These are phyloP conservation scores for Cyanoderma ruficeps DNA, from an alignment of 2,113 vertebrate genomes.

Conservation along the genomic window DNA sequence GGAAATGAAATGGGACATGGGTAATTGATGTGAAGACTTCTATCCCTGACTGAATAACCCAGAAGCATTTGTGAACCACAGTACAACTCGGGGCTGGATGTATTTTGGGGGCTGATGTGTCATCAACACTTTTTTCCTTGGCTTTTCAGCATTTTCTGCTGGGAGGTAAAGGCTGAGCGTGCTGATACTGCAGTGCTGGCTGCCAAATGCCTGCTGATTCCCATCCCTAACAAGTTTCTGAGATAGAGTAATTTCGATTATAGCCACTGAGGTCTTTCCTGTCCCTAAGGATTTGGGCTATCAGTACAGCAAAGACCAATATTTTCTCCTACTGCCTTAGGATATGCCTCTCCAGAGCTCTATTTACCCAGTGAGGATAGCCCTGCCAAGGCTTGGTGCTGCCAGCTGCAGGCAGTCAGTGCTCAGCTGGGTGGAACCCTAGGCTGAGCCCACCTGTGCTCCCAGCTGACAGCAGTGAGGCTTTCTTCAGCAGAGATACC, in stretches of 20 bases:
- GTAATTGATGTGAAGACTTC: neutral
- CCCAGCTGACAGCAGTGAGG: accelerated
- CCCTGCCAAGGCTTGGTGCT: neutral
- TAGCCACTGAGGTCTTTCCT: neutral
- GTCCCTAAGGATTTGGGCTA: neutral
- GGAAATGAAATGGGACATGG: neutral
- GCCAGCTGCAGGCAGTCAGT: neutral
- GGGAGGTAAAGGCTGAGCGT: accelerated
- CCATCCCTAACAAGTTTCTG: neutral
- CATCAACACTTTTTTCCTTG: neutral
- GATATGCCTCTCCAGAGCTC: neutral
- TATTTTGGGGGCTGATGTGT: neutral
- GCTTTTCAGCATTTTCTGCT: neutral
- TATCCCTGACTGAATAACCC: neutral
- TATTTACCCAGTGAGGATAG: neutral
- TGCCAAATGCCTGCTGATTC: neutral
- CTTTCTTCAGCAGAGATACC: neutral
- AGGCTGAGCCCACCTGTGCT: neutral
- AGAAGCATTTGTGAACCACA: neutral
- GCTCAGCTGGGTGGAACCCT: accelerated
- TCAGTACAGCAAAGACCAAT: neutral
- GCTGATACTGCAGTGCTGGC: neutral
- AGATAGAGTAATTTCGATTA: neutral
- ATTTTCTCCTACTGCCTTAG: neutral
- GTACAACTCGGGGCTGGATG: accelerated